Evolutionary conservation across 2,797 vertebrate genomes (phyloP), one percentile per base, ranked within the genome.

Genomic region (Gallinago stenura): DNA sequence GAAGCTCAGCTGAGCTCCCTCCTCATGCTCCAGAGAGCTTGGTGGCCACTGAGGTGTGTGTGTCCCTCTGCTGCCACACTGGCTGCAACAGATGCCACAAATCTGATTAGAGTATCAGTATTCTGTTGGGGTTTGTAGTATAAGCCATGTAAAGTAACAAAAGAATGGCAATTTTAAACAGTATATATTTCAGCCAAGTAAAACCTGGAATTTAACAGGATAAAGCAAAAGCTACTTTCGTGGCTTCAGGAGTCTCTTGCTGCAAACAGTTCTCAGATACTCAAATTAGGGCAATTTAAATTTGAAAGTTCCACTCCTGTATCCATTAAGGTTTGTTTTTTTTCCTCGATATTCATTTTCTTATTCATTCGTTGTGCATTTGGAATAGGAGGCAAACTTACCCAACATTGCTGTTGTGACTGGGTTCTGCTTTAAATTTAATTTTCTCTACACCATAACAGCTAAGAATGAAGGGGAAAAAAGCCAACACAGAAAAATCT

Each of bases 81-180:
- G 68, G 46, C 54, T 35, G 53, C 30, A 48, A 53, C 60, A 66
- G 43, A 58, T 3, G 5, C 35, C 60, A 43, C 35, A 37, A 25
- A 66, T 39, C 60, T 0, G 0, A 28, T 41, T 4, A 33, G 35
- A 0, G 0, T n/a, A 31, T 24, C 0, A 2, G 10, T 18, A 25
- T 53, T 90, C 48, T 31, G 16, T 14, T 71, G 16, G 22, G 18
- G 30, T 64, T 61, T 92, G 43, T 9, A 70, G 79, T 15, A 26
- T 9, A 71, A 86, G 25, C n/a, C 41, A 53, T 11, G 54, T 21
- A 48, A 81, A 86, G 17, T 16, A 88, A 81, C 5, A 81, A 65
- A 80, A 77, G 26, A 81, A 69, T 0, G 8, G 33, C 6, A 39
- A 56, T 28, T 76, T 41, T 0, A 5, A 39, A 43, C 57, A 46